Evolutionary conservation across 2,888 invertebrate genomes (phyloP), one percentile per base, ranked within the genome.

Genomic region (Cryptocephalus moraei): DNA sequence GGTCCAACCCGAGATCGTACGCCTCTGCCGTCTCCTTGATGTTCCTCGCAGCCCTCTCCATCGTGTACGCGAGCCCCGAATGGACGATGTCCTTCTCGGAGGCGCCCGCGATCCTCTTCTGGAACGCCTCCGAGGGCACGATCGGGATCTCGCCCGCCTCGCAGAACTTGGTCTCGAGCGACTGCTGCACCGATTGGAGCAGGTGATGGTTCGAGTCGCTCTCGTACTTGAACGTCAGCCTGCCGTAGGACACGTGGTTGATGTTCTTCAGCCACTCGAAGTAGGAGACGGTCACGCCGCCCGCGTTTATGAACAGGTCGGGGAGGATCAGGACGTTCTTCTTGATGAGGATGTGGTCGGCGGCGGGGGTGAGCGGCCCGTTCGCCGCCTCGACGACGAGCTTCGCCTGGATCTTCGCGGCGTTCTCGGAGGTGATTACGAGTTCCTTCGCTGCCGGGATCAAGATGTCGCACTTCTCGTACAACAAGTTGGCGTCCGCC

Each of bases 201-300:
- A 55, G 43, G 66, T 91, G 86, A 71, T 87, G 81, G 74, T 93
- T 94, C 51, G 92, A 90, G 64, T 94, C 92, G 53, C 84, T 78
- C 68, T 95, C 93, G 64, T 94, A 94, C 72, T 94, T 95, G 74
- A 94, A 92, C 1, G 86, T 84, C 53, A 97, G 78, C 57, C 95
- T 82, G 47, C 96, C 96, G 68, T 91, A 97, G 4, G 93, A 93
- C n/a, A 97, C 95, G 68, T 97, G 96, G 73, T 95, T 95, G 42
- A 96, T 78, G 72, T 97, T 96, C 75, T 96, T 97, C 59, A 96
- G 78, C 89, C 94, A 96, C 70, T 97, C 96, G 73, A 96, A 97
- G 77, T 93, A 97, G 45, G 95, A 96, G 9, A 96, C 96, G 39
- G 95, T 96, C 38, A 96, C 96, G 80, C 96, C 95, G 62, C 95